Base-by-base conservation (phyloP, 2,113 vertebrate species). In the Nansenia antarctica region DNA sequence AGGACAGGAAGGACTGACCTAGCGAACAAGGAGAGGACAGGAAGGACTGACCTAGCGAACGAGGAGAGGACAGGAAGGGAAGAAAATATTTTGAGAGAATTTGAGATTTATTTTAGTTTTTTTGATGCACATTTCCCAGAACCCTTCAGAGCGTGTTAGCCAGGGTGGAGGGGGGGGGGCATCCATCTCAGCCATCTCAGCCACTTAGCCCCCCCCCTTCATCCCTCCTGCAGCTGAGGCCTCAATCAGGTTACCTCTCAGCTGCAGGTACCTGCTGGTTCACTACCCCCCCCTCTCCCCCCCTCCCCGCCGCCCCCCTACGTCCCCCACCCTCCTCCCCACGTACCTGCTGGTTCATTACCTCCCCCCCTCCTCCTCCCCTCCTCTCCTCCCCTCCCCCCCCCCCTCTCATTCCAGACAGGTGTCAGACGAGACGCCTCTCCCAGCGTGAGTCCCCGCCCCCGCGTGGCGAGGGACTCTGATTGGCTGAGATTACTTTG, bases 171-270 rank as follows among this genome's bases (percentile, higher is more conserved):
- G 45, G 64, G 70, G 72, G 8, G 76, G 83, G 63, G 20, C 39
- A 70, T 87, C 87, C 82, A 88, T 86, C 86, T 89, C 91, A 93
- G 92, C 91, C 87, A 93, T 93, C 91, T 91, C 81, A 83, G 84
- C 86, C 90, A 91, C 89, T 92, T 91, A 91, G 78, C 80, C 76
- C 85, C 89, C n/a, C n/a, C n/a, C 90, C 90, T 91, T 88, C 88
- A 93, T 91, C 90, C 82, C 83, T 87, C 88, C 81, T 86, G 85
- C 85, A 87, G 86, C 84, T 81, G 88, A 81, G 80, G 70, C 82
- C 70, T 66, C 90, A 91, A 92, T 93, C 81, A 77, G 70, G 88
- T 93, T 93, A 86, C 86, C 77, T n/a, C 85, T 85, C 87, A 87
- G 86, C 91, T 88, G 89, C 87, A 88, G 88, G 86, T 91, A 90